Evolutionary conservation across 2,797 vertebrate genomes (phyloP).

Genomic region (Lagodon rhomboides): DNA sequence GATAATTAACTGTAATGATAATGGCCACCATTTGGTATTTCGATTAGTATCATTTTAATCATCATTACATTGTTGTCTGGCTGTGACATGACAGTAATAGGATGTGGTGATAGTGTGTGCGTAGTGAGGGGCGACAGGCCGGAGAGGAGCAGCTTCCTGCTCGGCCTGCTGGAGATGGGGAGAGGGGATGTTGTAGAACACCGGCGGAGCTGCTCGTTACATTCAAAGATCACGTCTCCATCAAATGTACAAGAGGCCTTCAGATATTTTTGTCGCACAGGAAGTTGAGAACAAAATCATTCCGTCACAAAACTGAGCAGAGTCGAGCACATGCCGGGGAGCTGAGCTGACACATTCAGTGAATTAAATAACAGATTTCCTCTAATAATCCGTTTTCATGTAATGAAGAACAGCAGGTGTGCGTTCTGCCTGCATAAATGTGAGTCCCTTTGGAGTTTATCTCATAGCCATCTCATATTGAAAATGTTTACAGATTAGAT

Average conservation of each 20-base stretch:
- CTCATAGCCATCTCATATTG: background rate
- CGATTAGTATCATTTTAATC: constrained; percentile 76
- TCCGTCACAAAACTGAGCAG: background rate
- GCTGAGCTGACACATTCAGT: background rate
- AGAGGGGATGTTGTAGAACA: background rate
- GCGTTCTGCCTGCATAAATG: background rate
- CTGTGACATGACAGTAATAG: constrained; percentile 76
- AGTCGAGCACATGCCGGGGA: background rate
- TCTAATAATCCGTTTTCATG: background rate
- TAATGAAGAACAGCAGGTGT: background rate
- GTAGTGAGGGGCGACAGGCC: constrained; percentile 15
- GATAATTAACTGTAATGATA: constrained; percentile 79
- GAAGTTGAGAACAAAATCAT: background rate
- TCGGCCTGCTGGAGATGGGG: constrained; percentile 3
- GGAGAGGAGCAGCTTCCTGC: constrained; percentile 33
- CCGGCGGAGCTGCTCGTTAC: background rate
- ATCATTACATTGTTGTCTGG: constrained; percentile 77
- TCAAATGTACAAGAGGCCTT: background rate
- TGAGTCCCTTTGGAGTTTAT: background rate
- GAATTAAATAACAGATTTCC: background rate
- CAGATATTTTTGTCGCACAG: background rate
- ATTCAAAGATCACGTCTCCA: background rate
- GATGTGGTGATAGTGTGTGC: constrained; percentile 54
- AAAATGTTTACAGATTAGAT: background rate
- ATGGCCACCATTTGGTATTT: constrained; percentile 72